These are phyloP conservation scores for Congeria kusceri DNA, from an alignment of 2,888 invertebrate genomes.

Conservation along the genomic window DNA sequence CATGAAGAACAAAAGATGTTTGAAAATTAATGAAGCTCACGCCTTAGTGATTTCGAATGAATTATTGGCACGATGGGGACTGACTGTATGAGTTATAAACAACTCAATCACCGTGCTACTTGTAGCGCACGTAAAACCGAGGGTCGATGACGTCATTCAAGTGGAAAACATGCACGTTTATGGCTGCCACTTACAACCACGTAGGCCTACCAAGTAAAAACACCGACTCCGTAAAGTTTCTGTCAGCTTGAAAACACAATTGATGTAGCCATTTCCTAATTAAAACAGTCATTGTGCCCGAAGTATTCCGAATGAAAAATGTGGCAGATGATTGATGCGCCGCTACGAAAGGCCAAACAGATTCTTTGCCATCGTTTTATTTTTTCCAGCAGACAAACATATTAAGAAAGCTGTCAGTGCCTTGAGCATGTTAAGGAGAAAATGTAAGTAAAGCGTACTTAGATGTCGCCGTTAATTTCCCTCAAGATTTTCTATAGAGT, in stretches of 20 bases:
- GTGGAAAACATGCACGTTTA: not conserved
- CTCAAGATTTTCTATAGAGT: constrained; percentile 61
- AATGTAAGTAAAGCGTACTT: constrained; percentile 57
- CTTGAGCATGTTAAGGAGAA: constrained; percentile 51
- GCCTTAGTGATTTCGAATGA: no score
- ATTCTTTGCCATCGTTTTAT: constrained; percentile 51
- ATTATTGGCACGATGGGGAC: no score
- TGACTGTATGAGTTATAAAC: no score
- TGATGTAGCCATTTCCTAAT: constrained; percentile 35
- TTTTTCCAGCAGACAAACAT: constrained; percentile 53
- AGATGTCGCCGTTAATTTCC: constrained; percentile 65
- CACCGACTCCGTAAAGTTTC: not conserved
- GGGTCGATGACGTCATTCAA: not conserved
- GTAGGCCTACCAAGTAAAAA: no score
- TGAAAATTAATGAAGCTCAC: no score
- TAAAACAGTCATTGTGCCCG: constrained; percentile 45
- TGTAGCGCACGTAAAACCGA: no score
- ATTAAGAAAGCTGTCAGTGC: constrained; percentile 56
- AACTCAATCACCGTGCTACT: no score
- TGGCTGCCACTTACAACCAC: no score
- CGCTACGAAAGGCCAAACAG: constrained; percentile 33
- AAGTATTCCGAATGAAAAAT: constrained; percentile 39
- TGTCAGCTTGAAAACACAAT: constrained; percentile 19
- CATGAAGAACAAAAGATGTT: no score
- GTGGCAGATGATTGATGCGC: constrained; percentile 44